phyloP scores from a whole-genome alignment of 1,140 invertebrate genomes.

The Penaeus vannamei region DNA sequence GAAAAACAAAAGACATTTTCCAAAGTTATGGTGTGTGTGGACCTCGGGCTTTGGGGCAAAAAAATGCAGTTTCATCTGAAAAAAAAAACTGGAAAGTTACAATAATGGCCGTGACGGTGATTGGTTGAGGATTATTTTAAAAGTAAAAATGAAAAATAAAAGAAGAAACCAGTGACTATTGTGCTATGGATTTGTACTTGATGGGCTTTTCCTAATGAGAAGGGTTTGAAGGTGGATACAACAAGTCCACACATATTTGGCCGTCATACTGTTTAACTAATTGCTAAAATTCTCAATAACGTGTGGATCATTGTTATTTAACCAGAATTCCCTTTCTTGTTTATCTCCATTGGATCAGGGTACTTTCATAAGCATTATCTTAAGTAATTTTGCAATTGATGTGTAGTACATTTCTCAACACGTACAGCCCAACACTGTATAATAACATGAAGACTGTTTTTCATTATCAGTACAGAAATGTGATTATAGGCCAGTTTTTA shows the following conservation, averaged over 20 bases:
- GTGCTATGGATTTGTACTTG: constrained; percentile 52
- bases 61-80: no score
- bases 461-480: constrained; percentile 59
- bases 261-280: constrained; percentile 18
- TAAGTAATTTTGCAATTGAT: constrained; percentile 64
- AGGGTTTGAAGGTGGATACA: constrained; percentile 31
- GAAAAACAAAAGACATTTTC: constrained; percentile 45
- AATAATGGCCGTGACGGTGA: constrained; percentile 42
- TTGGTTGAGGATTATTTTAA: constrained; percentile 1
- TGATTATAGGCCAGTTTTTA: constrained; percentile 64
- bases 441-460: constrained; percentile 53
- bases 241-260: background rate
- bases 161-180: constrained; percentile 53
- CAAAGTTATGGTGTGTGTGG: constrained; percentile 44
- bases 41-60: constrained; percentile 41
- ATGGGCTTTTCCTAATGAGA: constrained; percentile 45
- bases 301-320: constrained; percentile 25
- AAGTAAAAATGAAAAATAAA: background rate
- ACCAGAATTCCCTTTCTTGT: constrained; percentile 40
- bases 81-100: background rate
- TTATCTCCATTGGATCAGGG: constrained; percentile 65
- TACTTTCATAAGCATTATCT: constrained; percentile 65
- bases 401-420: constrained; percentile 57
- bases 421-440: constrained; percentile 51
- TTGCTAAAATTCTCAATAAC: background rate